phyloP scores from a whole-genome alignment of 2,113 vertebrate species.

The Promerops cafer region DNA sequence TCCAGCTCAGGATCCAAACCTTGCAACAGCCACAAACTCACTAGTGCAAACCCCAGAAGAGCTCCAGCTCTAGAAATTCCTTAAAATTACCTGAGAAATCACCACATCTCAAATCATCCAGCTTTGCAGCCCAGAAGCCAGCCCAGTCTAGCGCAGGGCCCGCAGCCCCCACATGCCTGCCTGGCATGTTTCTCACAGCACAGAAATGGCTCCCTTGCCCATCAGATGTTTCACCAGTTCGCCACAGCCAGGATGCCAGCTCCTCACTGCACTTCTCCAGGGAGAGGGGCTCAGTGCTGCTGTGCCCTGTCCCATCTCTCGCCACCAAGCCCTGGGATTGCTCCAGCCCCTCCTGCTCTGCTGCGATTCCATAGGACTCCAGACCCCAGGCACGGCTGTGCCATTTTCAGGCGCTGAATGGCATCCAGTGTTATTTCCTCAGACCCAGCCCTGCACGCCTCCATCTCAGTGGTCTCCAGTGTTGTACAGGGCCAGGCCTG shows the following conservation, averaged over 20 bases:
- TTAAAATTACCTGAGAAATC: not conserved
- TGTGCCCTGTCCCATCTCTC: accelerated
- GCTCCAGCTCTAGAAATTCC: not conserved
- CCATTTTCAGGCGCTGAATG: not conserved
- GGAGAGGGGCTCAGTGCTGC: not conserved
- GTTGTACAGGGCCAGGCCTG: constrained; percentile 27
- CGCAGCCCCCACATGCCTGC: accelerated
- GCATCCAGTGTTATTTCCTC: not conserved
- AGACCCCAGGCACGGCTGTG: not conserved
- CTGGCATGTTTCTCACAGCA: not conserved
- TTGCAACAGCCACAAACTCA: not conserved
- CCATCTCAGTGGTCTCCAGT: not conserved
- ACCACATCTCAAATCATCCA: not conserved
- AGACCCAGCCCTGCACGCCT: not conserved
- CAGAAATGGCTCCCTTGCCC: not conserved
- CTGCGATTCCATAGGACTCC: not conserved
- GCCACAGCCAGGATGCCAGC: not conserved
- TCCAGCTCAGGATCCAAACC: not conserved
- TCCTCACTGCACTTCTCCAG: not conserved
- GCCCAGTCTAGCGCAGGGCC: not conserved
- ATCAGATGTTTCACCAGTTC: not conserved
- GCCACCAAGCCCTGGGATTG: not conserved
- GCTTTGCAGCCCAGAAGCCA: not conserved
- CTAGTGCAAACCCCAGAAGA: not conserved
- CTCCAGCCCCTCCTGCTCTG: not conserved